Evolutionary conservation across 1,140 invertebrate genomes (phyloP).

Genomic region (Pseudomyrmex gracilis): DNA sequence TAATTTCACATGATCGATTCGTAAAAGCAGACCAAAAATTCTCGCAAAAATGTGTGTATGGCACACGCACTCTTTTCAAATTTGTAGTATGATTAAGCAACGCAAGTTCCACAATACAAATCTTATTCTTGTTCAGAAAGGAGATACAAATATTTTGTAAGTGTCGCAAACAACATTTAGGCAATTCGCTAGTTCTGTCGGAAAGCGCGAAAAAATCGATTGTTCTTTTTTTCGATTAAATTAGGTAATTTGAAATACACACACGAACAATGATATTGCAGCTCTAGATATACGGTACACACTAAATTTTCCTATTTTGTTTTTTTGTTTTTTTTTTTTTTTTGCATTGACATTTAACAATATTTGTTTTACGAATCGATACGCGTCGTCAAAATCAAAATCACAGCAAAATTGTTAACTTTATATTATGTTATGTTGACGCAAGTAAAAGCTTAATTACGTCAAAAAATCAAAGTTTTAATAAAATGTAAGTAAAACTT

Average conservation of each 20-base stretch:
- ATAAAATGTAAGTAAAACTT: background rate
- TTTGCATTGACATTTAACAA: constrained; percentile 53
- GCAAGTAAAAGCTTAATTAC: constrained; percentile 30
- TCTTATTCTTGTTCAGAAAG: background rate
- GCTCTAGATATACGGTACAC: constrained; percentile 34
- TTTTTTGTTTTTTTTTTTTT: constrained; percentile 52
- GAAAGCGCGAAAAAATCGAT: constrained; percentile 29
- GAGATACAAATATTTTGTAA: background rate
- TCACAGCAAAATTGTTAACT: constrained; percentile 57
- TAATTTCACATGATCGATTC: constrained; percentile 35
- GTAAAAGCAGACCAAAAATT: constrained; percentile 28
- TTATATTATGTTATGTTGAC: constrained; percentile 20
- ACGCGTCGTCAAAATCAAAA: constrained; percentile 53
- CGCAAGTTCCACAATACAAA: no score
- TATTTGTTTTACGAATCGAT: constrained; percentile 56
- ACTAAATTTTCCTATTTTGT: constrained; percentile 42
- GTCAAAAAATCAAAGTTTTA: constrained; percentile 10
- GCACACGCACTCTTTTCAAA: no score
- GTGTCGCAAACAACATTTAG: background rate
- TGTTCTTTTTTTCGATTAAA: constrained; percentile 16
- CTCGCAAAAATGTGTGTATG: constrained; percentile 1
- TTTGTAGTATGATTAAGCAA: no score
- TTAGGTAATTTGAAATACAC: constrained; percentile 7
- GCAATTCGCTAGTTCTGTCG: constrained; percentile 11
- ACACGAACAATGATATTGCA: constrained; percentile 31